Base-by-base conservation (phyloP, 2,888 invertebrate species). In the Tiphia femorata region DNA sequence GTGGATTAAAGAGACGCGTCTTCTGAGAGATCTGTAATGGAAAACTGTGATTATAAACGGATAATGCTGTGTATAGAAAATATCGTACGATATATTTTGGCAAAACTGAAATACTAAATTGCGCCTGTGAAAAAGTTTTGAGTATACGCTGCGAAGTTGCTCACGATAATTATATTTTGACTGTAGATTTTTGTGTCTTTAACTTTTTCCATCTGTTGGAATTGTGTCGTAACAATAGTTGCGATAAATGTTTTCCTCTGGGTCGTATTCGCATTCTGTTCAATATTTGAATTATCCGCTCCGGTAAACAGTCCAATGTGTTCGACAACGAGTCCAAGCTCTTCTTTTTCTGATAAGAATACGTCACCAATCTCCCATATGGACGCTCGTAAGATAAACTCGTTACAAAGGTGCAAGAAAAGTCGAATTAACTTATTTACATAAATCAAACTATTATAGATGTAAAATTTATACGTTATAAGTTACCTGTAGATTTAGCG, bases 141-240 rank as follows among this genome's bases (percentile, higher is more conserved):
- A 12, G 2, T n/a, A n/a, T n/a, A n/a, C n/a, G n/a, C n/a, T n/a
- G n/a, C 33, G 5, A 12, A 12, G 12, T 1, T 33, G 12, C 33
- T 33, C 4, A 8, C 12, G 33, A 5, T 14, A 33, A 7, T 3
- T 4, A n/a, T 33, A 33, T n/a, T 33, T n/a, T 33, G 6, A 7
- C 12, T 33, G 12, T 30, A 30, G 12, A 30, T 12, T 30, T 4
- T n/a, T 12, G 10, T 30, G 5, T 25, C 25, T 25, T 25, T 8
- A 25, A 25, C 8, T 5, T 25, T 25, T 25, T n/a, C 91, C 91
- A 93, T 67, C 87, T 86, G 80, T 93, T 93, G 75, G 91, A 93
- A 82, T 93, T 92, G 41, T 96, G 86, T 43, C 95, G 86, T 83
- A 94, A 86, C 17, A 96, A 84, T 16, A 96, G 84, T 64, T 95